phyloP scores from a whole-genome alignment of 2,113 vertebrate species.

The Rhinolophus sinicus region DNA sequence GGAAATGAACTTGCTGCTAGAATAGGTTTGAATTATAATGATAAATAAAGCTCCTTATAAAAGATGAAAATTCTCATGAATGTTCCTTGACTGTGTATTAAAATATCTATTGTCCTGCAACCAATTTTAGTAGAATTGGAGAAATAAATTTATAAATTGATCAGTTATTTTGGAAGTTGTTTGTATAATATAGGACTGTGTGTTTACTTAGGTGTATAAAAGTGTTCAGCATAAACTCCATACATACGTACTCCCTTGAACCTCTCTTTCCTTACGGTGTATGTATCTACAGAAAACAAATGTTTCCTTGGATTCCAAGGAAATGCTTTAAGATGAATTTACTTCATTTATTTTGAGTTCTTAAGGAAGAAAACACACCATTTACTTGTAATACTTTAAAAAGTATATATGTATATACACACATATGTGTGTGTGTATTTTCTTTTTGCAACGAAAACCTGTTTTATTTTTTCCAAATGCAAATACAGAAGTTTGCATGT shows the following conservation, averaged over 20 bases:
- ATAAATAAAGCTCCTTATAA: not conserved
- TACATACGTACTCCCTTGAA: not conserved
- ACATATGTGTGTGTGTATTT: no score
- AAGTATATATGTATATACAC: not conserved
- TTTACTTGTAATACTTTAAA: not conserved
- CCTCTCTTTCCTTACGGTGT: not conserved
- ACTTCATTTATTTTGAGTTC: not conserved
- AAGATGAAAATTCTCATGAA: not conserved
- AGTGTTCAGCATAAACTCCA: not conserved
- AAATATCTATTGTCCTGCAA: not conserved
- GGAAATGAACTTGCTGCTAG: not conserved
- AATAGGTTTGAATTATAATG: not conserved
- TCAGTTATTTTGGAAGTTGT: not conserved
- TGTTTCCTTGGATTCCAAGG: not conserved
- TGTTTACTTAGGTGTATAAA: not conserved
- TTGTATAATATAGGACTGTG: not conserved
- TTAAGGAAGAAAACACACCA: not conserved
- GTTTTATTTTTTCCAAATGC: constrained; percentile 87
- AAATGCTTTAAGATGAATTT: not conserved
- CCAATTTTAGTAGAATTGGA: not conserved
- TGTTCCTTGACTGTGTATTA: not conserved
- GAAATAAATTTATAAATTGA: not conserved
- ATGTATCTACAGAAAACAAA: not conserved
- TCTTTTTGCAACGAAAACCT: constrained; percentile 80
- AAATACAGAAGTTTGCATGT: constrained; percentile 86